Conservation (phyloP, 1,140 invertebrate species). For the Drosophila saltans region DNA sequence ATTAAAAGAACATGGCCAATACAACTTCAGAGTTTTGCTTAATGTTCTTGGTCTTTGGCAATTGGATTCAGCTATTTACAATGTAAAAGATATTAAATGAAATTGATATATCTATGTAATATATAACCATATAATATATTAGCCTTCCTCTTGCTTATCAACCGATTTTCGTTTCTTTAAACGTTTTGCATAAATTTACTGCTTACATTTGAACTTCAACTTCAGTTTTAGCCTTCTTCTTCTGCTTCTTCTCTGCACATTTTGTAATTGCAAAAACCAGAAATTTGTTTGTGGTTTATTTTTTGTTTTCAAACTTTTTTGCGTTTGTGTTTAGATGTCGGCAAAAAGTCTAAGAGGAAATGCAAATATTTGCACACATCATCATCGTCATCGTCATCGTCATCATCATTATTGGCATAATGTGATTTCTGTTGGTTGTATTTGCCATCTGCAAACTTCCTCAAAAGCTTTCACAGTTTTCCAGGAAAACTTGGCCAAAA, state of each 20-base stretch:
- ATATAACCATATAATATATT: too few relatives aligned
- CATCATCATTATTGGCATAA: background rate
- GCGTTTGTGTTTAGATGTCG: conserved; percentile 19
- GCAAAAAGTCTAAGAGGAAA: conserved; percentile 64
- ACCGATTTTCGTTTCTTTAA: too few relatives aligned
- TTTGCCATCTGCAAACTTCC: conserved; percentile 60
- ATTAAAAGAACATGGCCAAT: too few relatives aligned
- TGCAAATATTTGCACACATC: conserved; percentile 59
- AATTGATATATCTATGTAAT: too few relatives aligned
- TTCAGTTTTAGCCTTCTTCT: conserved; percentile 6
- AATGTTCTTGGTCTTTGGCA: too few relatives aligned
- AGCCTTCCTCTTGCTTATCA: too few relatives aligned
- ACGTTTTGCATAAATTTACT: background rate
- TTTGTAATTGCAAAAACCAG: conserved; percentile 6
- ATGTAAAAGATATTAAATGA: too few relatives aligned
- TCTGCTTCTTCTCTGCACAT: background rate
- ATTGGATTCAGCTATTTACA: too few relatives aligned
- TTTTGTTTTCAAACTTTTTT: conserved; percentile 17
- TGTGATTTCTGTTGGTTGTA: background rate
- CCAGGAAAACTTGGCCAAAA: conserved; percentile 39
- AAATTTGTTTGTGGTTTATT: conserved; percentile 17
- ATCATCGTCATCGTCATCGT: conserved; percentile 23
- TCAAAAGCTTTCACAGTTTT: conserved; percentile 55
- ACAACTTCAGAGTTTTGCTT: too few relatives aligned
- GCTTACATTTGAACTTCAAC: conserved; percentile 18